Evolutionary conservation across 2,797 vertebrate genomes (phyloP), one percentile per base, ranked within the genome.

Genomic region (Neosilurus hyrtlii): DNA sequence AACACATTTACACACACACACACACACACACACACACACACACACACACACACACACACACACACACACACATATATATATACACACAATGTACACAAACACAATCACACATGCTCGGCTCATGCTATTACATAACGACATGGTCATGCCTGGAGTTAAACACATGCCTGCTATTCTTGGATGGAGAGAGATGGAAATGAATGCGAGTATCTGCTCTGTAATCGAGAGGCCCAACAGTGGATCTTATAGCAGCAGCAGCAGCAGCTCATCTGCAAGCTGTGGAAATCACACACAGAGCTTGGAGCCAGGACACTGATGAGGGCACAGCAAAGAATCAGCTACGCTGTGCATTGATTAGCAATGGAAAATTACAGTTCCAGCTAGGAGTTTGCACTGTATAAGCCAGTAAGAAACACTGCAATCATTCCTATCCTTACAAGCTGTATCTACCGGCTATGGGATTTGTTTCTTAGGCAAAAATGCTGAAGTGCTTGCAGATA

Each of bases 141-240:
- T n/a, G 85, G 85, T 86, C 88, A 89, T 85, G 89, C 74, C 86
- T 87, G 89, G 86, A 82, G 86, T 85, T 86, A 85, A 78, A 85
- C 18, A 71, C 85, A 86, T 77, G 76, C n/a, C 80, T 84, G 72
- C 72, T 67, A 80, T 86, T 84, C 80, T 83, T 82, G 77, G 81
- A 80, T 18, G 71, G 87, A 86, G 87, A 43, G 90, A 89, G 89
- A 85, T 88, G 86, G 82, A 86, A 87, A 89, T 85, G 83, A 88
- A 89, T 84, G 84, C 65, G 85, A 87, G 86, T 89, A 89, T 86
- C 85, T 83, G 88, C 88, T 88, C 91, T 90, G 89, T 91, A 88
- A 91, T 91, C 90, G 86, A 90, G 88, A 92, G 84, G 88, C 88
- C 86, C 87, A 88, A 89, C 91, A 91, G 92, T 92, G 87, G 90